phyloP scores from a whole-genome alignment of 2,888 invertebrate genomes.

The Dicroscelio sp. region DNA sequence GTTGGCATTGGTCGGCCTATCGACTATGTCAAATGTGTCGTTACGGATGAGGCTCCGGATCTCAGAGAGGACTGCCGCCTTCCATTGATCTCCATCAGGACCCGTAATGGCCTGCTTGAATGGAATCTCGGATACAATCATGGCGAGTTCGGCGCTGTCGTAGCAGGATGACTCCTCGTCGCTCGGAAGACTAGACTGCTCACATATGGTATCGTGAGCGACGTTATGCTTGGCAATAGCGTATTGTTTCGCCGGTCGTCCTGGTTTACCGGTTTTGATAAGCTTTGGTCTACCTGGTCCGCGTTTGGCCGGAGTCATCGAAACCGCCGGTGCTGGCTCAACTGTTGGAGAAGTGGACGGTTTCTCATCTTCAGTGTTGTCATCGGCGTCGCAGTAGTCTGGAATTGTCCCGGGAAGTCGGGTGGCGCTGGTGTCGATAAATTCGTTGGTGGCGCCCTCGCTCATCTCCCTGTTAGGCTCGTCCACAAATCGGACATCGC shows the following conservation, averaged over 20 bases:
- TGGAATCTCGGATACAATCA: conserved; percentile 30
- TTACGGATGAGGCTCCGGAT: conserved; percentile 45
- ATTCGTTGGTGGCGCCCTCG: background rate
- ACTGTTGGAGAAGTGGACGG: background rate
- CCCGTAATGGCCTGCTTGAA: conserved; percentile 1
- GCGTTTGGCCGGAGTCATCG: background rate
- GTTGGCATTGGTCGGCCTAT: background rate
- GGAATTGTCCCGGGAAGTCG: background rate
- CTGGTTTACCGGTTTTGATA: background rate
- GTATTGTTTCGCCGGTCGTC: background rate
- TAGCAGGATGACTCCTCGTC: background rate
- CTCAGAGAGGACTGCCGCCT: conserved; percentile 44
- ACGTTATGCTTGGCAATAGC: background rate
- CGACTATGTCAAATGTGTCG: background rate
- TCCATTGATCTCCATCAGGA: background rate
- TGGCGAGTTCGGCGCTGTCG: background rate
- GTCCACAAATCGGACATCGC: background rate
- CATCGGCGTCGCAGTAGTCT: background rate
- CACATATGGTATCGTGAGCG: background rate
- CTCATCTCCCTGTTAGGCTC: background rate
- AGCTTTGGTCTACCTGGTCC: background rate
- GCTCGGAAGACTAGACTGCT: background rate
- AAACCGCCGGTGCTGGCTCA: background rate
- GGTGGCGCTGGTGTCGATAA: background rate
- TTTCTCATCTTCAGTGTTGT: background rate